Evolutionary conservation across 37 sponge, comb jelly and placozoan genomes (phyloP).

Genomic region (Halichondria panicea): DNA sequence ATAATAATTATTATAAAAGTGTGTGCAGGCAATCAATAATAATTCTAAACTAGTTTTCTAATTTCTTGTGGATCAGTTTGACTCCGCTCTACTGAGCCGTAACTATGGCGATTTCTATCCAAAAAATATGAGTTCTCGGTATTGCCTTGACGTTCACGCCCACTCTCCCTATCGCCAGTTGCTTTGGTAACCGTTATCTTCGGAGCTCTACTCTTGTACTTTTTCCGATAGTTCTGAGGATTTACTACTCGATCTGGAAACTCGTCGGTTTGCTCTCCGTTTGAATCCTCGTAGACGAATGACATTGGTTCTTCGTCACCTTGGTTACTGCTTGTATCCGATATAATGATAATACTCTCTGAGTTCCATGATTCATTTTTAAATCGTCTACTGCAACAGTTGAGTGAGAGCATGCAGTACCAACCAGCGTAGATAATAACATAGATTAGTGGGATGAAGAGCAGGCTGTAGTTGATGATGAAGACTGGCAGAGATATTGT

Average conservation of each 20-base stretch:
- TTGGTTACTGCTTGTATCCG: neutral
- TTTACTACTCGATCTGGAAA: constrained; percentile 27
- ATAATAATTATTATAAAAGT: too few relatives aligned
- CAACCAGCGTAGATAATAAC: constrained; percentile 2
- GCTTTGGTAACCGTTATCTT: too few relatives aligned
- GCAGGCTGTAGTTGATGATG: constrained; percentile 22
- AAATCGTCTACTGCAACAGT: neutral
- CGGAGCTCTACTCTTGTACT: too few relatives aligned
- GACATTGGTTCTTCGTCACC: neutral
- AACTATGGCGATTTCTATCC: too few relatives aligned
- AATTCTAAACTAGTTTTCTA: too few relatives aligned
- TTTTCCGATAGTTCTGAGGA: constrained; percentile 36
- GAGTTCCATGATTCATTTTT: neutral
- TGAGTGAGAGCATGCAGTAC: neutral
- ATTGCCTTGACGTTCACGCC: too few relatives aligned
- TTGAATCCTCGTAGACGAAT: neutral
- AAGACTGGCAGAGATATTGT: neutral
- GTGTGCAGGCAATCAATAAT: too few relatives aligned
- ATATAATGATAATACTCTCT: neutral
- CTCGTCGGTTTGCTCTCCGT: neutral
- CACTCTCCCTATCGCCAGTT: too few relatives aligned
- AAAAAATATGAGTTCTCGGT: too few relatives aligned
- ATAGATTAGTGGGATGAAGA: constrained; percentile 45
- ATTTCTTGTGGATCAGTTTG: too few relatives aligned
- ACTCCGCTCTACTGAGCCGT: too few relatives aligned